Base-by-base conservation (phyloP, 1,140 invertebrate genomes). In the Atta colombica region DNA sequence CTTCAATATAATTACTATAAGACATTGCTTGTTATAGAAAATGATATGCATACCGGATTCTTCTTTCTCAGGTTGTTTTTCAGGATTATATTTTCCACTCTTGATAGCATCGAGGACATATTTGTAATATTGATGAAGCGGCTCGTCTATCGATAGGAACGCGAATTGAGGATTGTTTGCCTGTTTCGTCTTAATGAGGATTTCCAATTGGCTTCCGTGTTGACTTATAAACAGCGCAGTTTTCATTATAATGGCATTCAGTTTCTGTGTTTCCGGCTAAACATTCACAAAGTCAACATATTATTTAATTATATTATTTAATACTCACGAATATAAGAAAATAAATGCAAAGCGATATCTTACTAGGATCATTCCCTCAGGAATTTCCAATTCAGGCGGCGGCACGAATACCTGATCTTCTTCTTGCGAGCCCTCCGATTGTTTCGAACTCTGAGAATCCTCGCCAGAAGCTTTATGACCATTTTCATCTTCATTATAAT, bases 161-260 rank as follows among this genome's bases (percentile, higher is more conserved):
- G 97, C 96, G 96, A 99, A 99, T 95, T 99, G 98, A 2, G 97
- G 96, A 96, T 99, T 99, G 89, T 97, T 97, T 0, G 98, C 96
- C 94, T 99, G 99, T 95, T 99, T 99, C 10, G 99, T 98, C 96
- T 99, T 99, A 78, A 99, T 97, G 0, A 99, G 96, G 77, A 99
- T 99, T 96, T 99, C 99, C 99, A 99, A 99, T 96, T 99, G 99
- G 49, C 97, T 96, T 0, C 99, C 99, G 94, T 99, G 99, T 63
- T 97, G 96, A 85, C 98, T 97, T 87, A 99, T 98, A 95, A 99
- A 99, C 71, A 97, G 95, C 0, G 99, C 99, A 0, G 99, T 99
- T 95, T 99, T 99, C 93, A 99, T 98, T 92, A 99, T 99, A 75
- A 99, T 98, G 5, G 98, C 97, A 95, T 99, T 98, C 89, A 98